Evolutionary conservation across 2,797 vertebrate species (phyloP).

Genomic region (Onychomys torridus): DNA sequence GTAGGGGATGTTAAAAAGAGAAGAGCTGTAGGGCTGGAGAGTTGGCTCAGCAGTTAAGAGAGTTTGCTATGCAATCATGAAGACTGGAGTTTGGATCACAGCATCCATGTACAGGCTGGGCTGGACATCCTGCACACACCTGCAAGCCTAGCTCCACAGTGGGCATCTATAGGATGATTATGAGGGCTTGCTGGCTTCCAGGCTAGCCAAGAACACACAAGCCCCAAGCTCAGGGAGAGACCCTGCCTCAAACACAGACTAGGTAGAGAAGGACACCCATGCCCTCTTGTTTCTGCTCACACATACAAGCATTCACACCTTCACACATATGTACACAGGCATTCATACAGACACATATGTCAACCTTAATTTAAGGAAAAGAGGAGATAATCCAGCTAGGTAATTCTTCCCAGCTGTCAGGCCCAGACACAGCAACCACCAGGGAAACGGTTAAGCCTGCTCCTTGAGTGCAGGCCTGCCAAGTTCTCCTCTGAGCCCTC

Average conservation of each 20-base stretch:
- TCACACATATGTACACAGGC: neutral
- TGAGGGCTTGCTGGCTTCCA: neutral
- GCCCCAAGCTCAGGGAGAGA: neutral
- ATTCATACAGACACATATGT: too few relatives aligned
- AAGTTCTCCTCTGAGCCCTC: neutral
- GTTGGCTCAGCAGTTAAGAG: neutral
- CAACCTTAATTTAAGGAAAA: neutral
- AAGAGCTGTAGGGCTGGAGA: neutral
- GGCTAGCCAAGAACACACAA: neutral
- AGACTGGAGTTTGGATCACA: neutral
- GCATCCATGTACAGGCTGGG: neutral
- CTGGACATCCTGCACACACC: neutral
- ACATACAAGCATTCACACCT: neutral
- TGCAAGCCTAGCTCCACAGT: neutral
- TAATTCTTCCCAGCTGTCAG: neutral
- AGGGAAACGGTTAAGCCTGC: neutral
- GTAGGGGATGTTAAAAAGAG: slow-evolving; percentile 6
- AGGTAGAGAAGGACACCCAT: neutral
- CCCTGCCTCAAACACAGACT: neutral
- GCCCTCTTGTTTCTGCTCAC: neutral
- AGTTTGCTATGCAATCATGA: neutral
- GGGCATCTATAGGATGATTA: neutral
- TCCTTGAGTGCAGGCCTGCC: neutral
- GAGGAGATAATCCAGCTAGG: neutral
- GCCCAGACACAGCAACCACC: neutral